Percentiles rank a stretch among this genome's conserved stretches.
Evolutionary conservation across 30 jellyfish, hydroid and myxozoan species (phyloP).

Genomic region (Hydra vulgaris): DNA sequence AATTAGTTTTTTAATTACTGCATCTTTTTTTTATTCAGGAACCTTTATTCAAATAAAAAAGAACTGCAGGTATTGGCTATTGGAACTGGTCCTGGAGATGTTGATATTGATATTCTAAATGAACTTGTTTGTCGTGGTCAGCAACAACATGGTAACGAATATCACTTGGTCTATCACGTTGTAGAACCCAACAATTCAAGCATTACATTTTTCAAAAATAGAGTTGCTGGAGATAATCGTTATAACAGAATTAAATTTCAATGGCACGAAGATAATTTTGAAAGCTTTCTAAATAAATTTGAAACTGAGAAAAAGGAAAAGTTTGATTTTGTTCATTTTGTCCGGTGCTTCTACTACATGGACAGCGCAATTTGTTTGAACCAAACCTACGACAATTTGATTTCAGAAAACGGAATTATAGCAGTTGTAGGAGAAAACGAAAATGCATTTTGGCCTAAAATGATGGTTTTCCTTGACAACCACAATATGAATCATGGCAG

Average conservation of each 20-base stretch:
- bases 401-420: conserved; percentile 12
- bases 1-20: too few species aligned
- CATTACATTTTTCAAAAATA: background rate
- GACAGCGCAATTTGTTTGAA: conserved; percentile 4
- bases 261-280: conserved; percentile 1
- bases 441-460: conserved; percentile 21
- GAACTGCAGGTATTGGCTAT: conserved; percentile 12
- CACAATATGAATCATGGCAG: conserved; percentile 15
- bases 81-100: conserved; percentile 23
- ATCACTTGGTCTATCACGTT: conserved; percentile 14
- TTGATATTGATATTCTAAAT: conserved; percentile 15
- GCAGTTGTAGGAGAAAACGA: conserved; percentile 29
- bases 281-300: background rate
- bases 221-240: background rate
- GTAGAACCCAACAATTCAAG: conserved; percentile 10
- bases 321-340: conserved; percentile 20
- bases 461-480: conserved; percentile 3
- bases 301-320: background rate
- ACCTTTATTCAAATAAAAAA: background rate
- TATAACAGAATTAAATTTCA: background rate
- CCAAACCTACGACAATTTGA: background rate
- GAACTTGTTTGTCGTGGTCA: background rate
- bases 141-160: conserved; percentile 11
- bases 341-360: conserved; percentile 20
- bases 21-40: background rate